Evolutionary conservation across 2,113 vertebrate genomes (phyloP), one percentile per base, ranked within the genome.

Genomic region (Hydrolagus affinis): DNA sequence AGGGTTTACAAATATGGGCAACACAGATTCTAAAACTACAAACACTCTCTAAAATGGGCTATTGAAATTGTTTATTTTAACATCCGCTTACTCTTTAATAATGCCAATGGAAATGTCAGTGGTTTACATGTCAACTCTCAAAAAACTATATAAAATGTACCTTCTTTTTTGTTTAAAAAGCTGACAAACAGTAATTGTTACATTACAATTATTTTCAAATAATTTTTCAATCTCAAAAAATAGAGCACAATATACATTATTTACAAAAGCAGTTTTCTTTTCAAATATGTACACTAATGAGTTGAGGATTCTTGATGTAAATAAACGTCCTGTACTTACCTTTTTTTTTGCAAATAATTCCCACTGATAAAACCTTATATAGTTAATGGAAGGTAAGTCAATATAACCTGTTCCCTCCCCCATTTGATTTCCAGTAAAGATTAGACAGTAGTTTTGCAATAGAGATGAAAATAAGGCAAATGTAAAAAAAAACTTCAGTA

Each of bases 91-190:
- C 17, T 75, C n/a, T 74, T 74, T 15, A 62, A 80, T 17, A 73
- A 77, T 77, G 59, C 77, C 59, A 62, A 15, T 80, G 77, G 59
- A 80, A 80, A 80, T 60, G 57, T 78, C 57, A 80, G 73, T 80
- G 77, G 77, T 30, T 64, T 80, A 57, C 28, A 73, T 17, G 64
- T 80, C 59, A 80, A 64, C n/a, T 80, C 71, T 73, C 60, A 66
- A 83, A 77, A 44, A 83, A 83, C 62, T 9, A 83, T 83, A 83
- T 64, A 83, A 83, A 83, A 83, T 83, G 78, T 83, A 83, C 78
- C 62, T 83, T 19, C 30, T 17, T 80, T 32, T 66, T 19, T 30
- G 17, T 66, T 64, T 64, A 25, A 62, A 83, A 66, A 83, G 78
- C 78, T 83, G 62, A 17, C 62, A 78, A 78, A 60, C 10, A 28